A percentile compares a stretch with the other conserved stretches of the same genome.
phyloP scores from a whole-genome alignment of 2,888 invertebrate genomes.

The Petrolisthes cinctipes region DNA sequence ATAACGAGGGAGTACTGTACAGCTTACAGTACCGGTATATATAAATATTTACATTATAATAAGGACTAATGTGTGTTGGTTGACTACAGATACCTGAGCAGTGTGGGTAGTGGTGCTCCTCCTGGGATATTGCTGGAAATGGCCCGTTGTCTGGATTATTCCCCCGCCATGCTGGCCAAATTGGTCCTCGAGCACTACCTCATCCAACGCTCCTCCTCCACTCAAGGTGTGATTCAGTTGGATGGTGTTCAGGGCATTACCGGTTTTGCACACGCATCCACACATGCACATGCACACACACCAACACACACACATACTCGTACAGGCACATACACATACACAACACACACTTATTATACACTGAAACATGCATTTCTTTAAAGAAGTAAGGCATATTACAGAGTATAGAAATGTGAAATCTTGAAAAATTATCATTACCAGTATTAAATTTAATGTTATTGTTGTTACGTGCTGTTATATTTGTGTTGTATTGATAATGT shows the following conservation, averaged over 20 bases:
- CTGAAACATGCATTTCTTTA: too few species aligned
- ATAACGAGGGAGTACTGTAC: too few species aligned
- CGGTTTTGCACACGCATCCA: too few species aligned
- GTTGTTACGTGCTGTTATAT: not conserved
- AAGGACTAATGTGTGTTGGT: slow-evolving; percentile 67
- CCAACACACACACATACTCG: too few species aligned
- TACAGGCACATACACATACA: too few species aligned
- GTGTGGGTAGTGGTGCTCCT: slow-evolving; percentile 70
- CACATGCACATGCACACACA: too few species aligned
- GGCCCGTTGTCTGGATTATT: slow-evolving; percentile 73
- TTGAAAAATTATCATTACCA: too few species aligned
- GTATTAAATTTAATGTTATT: not conserved
- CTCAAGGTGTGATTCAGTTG: slow-evolving; percentile 18
- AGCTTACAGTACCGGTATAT: too few species aligned
- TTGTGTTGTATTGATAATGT: not conserved
- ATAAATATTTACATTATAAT: not conserved
- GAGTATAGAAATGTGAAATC: too few species aligned
- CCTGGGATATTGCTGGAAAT: slow-evolving; percentile 77
- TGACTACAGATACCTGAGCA: slow-evolving; percentile 71
- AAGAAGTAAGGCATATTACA: too few species aligned
- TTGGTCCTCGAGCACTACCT: slow-evolving; percentile 75
- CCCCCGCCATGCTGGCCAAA: slow-evolving; percentile 76
- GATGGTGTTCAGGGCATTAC: not conserved
- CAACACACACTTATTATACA: too few species aligned
- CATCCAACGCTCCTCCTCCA: slow-evolving; percentile 66